A percentile compares a stretch with the other conserved stretches of the same genome.
Conservation (phyloP, 2,888 invertebrate genomes). For the Seladonia tumulorum region DNA sequence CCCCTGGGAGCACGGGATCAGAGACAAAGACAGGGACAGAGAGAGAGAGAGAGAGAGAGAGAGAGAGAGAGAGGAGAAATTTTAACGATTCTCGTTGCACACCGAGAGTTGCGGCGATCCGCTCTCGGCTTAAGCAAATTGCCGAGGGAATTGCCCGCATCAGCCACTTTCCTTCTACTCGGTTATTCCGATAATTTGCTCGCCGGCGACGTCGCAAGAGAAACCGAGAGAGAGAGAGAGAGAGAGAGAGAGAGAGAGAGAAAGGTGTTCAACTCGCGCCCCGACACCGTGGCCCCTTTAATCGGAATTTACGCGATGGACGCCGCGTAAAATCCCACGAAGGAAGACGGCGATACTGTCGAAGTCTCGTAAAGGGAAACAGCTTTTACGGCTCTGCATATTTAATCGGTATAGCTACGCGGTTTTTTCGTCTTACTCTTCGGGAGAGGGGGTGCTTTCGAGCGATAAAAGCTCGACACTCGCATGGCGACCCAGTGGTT, state of each 20-base stretch:
- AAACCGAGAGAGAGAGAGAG: neutral
- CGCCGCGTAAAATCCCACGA: conserved; percentile 21
- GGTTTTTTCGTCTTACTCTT: neutral
- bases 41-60: neutral
- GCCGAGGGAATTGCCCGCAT: conserved; percentile 68
- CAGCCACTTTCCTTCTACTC: conserved; percentile 67
- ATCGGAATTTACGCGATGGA: conserved; percentile 35
- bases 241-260: conserved; percentile 24
- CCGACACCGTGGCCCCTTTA: conserved; percentile 29
- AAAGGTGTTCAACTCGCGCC: conserved; percentile 31
- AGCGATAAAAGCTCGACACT: neutral
- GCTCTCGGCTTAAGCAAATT: conserved; percentile 72
- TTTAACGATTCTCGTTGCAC: conserved; percentile 72
- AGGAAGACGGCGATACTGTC: neutral
- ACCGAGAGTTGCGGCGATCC: conserved; percentile 66
- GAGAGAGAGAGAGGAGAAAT: conserved; percentile 48
- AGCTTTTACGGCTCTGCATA: neutral
- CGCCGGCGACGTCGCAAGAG: conserved; percentile 47
- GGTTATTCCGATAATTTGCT: conserved; percentile 69
- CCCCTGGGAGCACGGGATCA: conserved; percentile 26
- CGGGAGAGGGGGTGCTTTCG: neutral
- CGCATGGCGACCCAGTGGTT: neutral
- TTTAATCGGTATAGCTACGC: neutral
- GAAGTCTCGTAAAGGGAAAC: neutral
- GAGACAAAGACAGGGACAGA: neutral